Evolutionary conservation across 1,140 invertebrate genomes (phyloP).

Genomic region (Philopotamus ludificatus): DNA sequence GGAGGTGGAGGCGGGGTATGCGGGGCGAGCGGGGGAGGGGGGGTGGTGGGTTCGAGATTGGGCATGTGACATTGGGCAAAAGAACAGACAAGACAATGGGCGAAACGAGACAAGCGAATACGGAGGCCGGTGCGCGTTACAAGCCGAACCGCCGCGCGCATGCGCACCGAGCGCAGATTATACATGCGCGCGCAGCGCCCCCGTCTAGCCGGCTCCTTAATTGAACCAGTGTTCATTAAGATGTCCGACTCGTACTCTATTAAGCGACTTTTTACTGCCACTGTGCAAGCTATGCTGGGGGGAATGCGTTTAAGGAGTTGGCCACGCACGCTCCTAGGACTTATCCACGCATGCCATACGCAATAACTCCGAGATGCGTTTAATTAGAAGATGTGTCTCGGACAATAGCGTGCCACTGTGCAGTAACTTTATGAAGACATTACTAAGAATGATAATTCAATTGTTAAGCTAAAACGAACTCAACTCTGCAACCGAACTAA

Average conservation of each 20-base stretch:
- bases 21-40: background rate
- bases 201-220: background rate
- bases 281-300: background rate
- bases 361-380: too few relatives aligned
- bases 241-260: background rate
- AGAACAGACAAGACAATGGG: constrained; percentile 39
- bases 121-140: background rate
- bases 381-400: too few relatives aligned
- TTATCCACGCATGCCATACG: too few relatives aligned
- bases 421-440: too few relatives aligned
- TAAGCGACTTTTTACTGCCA: background rate
- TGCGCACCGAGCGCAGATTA: constrained; percentile 4
- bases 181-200: background rate
- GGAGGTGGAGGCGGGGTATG: too few relatives aligned
- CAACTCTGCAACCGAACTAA: too few relatives aligned
- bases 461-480: too few relatives aligned
- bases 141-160: background rate
- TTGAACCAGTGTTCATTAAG: constrained; percentile 9
- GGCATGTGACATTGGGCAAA: constrained; percentile 33
- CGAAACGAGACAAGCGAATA: constrained; percentile 28
- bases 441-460: too few relatives aligned
- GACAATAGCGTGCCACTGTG: too few relatives aligned
- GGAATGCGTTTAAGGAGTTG: background rate
- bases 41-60: too few relatives aligned
- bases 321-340: background rate